Evolutionary conservation across 2,797 vertebrate species (phyloP).

Genomic region (Micrastur ruficollis): DNA sequence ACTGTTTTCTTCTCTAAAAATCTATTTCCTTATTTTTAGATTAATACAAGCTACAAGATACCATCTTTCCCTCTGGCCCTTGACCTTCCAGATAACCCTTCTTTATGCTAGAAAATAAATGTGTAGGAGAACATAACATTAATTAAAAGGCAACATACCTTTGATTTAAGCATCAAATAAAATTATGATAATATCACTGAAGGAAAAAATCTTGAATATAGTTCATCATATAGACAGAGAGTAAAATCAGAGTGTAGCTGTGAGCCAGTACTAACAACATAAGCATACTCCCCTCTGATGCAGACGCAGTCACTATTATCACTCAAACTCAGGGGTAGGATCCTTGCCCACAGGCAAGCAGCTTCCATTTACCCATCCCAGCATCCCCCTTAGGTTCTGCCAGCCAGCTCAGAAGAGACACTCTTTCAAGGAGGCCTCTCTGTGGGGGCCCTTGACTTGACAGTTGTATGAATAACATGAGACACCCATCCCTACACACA

Average conservation of each 20-base stretch:
- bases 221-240: background rate
- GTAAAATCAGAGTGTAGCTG: background rate
- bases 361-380: background rate
- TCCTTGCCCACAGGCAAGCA: background rate
- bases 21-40: slow-evolving; percentile 7
- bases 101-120: background rate
- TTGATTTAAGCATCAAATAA: background rate
- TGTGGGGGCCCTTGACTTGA: background rate
- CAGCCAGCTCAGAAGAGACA: background rate
- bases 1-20: slow-evolving; percentile 18
- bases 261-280: background rate
- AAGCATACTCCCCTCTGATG: background rate
- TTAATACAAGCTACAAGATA: slow-evolving; percentile 1
- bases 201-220: background rate
- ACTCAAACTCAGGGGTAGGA: background rate
- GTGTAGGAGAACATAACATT: background rate
- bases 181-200: background rate
- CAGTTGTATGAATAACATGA: background rate
- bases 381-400: background rate
- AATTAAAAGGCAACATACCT: background rate
- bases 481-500: background rate
- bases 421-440: background rate
- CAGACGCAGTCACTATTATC: background rate
- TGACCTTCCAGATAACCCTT: background rate
- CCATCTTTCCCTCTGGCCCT: background rate